Conservation (phyloP, 2,888 invertebrate species). For the Sisyra terminalis region DNA sequence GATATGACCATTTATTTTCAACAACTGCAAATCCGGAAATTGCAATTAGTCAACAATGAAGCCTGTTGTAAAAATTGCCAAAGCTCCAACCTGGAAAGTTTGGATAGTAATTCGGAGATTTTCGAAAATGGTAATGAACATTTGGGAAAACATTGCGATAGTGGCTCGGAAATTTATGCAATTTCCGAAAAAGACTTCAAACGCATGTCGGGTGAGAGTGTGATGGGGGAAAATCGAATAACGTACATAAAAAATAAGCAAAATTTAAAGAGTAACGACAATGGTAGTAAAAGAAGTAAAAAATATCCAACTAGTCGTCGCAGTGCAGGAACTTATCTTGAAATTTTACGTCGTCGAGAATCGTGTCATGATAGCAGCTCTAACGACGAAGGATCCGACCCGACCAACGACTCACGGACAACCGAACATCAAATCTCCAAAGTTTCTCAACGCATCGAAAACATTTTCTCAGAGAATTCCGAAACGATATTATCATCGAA, state of each 20-base stretch:
- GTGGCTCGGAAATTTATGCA: conserved; percentile 23
- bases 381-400: conserved; percentile 35
- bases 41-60: conserved; percentile 30
- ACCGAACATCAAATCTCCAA: conserved; percentile 31
- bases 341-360: conserved; percentile 25
- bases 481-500: conserved; percentile 19
- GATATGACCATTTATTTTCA: conserved; percentile 55
- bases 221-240: conserved; percentile 15
- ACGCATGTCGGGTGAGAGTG: conserved; percentile 16
- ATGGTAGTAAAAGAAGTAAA: conserved; percentile 17
- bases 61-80: conserved; percentile 26
- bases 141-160: conserved; percentile 26
- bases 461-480: conserved; percentile 24
- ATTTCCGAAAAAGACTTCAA: conserved; percentile 21
- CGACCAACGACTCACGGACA: background rate
- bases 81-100: conserved; percentile 19
- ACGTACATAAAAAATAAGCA: conserved; percentile 21
- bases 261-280: conserved; percentile 17
- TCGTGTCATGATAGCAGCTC: conserved; percentile 27
- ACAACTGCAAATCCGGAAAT: conserved; percentile 47
- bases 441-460: conserved; percentile 39
- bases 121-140: background rate
- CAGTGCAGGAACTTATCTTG: conserved; percentile 25
- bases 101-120: conserved; percentile 20
- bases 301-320: conserved; percentile 17